These are phyloP conservation scores for Alloscopus bannaensis DNA, from an alignment of 2,888 invertebrate genomes.

Conservation along the genomic window DNA sequence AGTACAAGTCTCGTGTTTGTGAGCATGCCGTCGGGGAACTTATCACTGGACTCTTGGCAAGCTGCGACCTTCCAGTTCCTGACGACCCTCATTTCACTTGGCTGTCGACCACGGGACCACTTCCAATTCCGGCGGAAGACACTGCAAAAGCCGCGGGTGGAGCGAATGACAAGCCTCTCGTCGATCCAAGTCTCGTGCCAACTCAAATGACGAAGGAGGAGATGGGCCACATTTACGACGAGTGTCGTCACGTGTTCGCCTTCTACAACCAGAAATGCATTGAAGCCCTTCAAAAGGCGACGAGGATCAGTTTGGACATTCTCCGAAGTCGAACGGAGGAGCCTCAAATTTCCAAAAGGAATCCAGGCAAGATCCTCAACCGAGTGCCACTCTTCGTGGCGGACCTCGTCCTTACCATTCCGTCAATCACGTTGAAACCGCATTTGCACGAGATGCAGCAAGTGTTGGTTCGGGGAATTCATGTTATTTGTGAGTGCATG, in stretches of 20 bases:
- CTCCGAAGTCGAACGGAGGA: slow-evolving; percentile 79
- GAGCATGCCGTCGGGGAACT: slow-evolving; percentile 87
- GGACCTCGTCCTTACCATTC: slow-evolving; percentile 75
- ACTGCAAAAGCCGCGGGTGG: slow-evolving; percentile 38
- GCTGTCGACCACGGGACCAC: slow-evolving; percentile 29
- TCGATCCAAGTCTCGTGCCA: slow-evolving; percentile 44
- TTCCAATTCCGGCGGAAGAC: slow-evolving; percentile 20
- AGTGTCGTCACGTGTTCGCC: slow-evolving; percentile 88
- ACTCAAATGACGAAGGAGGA: slow-evolving; percentile 75
- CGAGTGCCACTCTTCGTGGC: slow-evolving; percentile 69
- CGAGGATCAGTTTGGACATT: slow-evolving; percentile 84
- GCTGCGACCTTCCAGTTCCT: slow-evolving; percentile 79
- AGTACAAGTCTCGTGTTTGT: slow-evolving; percentile 77
- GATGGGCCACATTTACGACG: slow-evolving; percentile 80
- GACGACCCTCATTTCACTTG: slow-evolving; percentile 74
- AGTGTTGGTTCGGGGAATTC: slow-evolving; percentile 80
- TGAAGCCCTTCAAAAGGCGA: slow-evolving; percentile 84
- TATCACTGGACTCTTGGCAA: slow-evolving; percentile 84
- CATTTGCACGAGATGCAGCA: slow-evolving; percentile 76
- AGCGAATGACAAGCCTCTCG: slow-evolving; percentile 32
- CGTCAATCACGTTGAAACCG: slow-evolving; percentile 75
- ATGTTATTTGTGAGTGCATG: slow-evolving; percentile 83
- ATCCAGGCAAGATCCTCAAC: slow-evolving; percentile 64
- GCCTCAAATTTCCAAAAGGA: slow-evolving; percentile 69
- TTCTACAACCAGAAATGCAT: slow-evolving; percentile 86